Base-by-base conservation (phyloP, 2,888 invertebrate species). In the Tethea ocularis region DNA sequence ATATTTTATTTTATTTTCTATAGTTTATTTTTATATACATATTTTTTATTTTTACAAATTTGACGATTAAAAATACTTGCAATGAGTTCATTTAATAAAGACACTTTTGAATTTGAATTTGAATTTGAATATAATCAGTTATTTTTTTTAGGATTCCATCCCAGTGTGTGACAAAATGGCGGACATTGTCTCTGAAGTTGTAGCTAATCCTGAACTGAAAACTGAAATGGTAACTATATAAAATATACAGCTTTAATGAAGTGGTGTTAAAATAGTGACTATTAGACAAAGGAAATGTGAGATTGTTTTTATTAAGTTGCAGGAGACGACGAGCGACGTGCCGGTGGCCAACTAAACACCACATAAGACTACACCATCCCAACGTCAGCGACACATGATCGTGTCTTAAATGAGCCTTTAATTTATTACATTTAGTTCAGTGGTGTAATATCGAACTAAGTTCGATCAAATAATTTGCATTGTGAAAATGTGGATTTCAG, bases 361-460 rank as follows among this genome's bases (percentile, higher is more conserved):
- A 61, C 66, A 61, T 36, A 57, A 52, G 53, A 61, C 46, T 46
- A 20, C 59, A 61, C 62, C 69, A 61, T 63, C 58, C 57, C 69
- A 67, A 66, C 69, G 71, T 71, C 75, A 75, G 66, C 71, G 81
- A 77, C 81, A 78, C 77, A 69, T 66, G 64, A 68, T 61, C 69
- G 81, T 80, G 84, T 84, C 81, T 75, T 75, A 66, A 77, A 84
- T 82, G 88, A 87, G 86, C 89, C 88, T 85, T 86, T 91, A 86
- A 91, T 91, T 91, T 91, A 91, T 91, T 91, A 84, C 80, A 85
- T 82, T 83, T 81, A 83, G 73, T 80, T 81, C 80, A 81, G 85
- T 83, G 84, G 84, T 83, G 85, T 87, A 82, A 84, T 78, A 78
- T 85, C 88, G 92, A 91, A 91, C 92, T 84, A 84, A 92, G 91